A percentile compares a stretch with the other conserved stretches of the same genome.
phyloP scores from a whole-genome alignment of 2,797 vertebrate genomes.

The Pagetopsis macropterus region DNA sequence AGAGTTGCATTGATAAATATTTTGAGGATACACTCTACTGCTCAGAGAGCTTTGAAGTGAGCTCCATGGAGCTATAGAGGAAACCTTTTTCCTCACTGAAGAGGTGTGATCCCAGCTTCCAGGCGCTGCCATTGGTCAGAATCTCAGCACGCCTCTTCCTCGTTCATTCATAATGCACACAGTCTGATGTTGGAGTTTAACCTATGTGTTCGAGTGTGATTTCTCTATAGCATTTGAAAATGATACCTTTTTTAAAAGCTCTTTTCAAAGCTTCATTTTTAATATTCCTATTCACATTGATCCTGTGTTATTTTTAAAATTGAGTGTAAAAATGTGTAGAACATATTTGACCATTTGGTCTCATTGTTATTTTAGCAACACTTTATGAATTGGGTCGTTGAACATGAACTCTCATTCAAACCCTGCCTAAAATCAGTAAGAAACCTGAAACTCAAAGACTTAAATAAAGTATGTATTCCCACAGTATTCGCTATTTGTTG shows the following conservation, averaged over 20 bases:
- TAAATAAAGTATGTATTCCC: neutral
- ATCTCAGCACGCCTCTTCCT: constrained; percentile 16
- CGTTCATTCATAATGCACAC: constrained; percentile 25
- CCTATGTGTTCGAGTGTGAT: neutral
- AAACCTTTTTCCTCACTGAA: constrained; percentile 50
- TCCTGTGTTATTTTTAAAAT: neutral
- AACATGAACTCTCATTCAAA: neutral
- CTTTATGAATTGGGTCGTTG: neutral
- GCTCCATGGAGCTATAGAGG: neutral
- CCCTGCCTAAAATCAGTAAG: neutral
- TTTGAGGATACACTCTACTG: constrained; percentile 29
- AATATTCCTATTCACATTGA: neutral
- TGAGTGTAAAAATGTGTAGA: neutral
- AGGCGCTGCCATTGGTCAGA: constrained; percentile 30
- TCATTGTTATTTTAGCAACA: neutral
- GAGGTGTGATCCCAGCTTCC: constrained; percentile 13
- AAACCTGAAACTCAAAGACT: neutral
- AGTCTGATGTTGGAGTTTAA: neutral
- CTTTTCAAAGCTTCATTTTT: neutral
- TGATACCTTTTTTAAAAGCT: neutral
- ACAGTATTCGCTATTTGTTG: neutral
- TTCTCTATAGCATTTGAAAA: neutral
- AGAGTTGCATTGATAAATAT: constrained; percentile 49
- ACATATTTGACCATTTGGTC: neutral
- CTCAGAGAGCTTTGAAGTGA: constrained; percentile 50